These are phyloP conservation scores for Hirtodrosophila confusa DNA, from an alignment of 2,888 invertebrate genomes.

Conservation along the genomic window DNA sequence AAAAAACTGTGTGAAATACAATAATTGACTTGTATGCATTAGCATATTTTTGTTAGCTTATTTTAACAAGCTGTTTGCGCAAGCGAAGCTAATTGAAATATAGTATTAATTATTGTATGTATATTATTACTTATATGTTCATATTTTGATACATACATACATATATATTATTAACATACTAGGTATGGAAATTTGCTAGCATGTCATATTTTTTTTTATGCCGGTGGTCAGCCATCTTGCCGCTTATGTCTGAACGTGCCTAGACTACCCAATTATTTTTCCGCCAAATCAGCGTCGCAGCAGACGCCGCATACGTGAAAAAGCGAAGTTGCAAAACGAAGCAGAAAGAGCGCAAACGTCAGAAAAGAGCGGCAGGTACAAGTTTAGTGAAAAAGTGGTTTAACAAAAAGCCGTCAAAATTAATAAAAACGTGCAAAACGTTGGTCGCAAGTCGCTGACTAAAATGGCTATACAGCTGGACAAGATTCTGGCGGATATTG, in stretches of 20 bases:
- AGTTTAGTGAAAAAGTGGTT: slow-evolving; percentile 38
- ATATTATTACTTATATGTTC: no score
- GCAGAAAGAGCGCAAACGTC: slow-evolving; percentile 52
- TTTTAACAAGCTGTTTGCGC: no score
- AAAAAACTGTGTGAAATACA: no score
- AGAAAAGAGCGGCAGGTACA: slow-evolving; percentile 44
- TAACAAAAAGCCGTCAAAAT: slow-evolving; percentile 61
- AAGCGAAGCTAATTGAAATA: no score
- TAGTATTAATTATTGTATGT: no score
- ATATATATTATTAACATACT: no score
- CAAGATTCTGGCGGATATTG: slow-evolving; percentile 82
- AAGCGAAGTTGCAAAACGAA: slow-evolving; percentile 66
- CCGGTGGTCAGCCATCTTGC: slow-evolving; percentile 40
- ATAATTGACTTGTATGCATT: no score
- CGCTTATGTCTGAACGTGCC: slow-evolving; percentile 6
- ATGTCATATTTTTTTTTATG: neutral
- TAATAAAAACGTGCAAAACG: slow-evolving; percentile 52
- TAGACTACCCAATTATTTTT: slow-evolving; percentile 52
- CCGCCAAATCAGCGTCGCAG: slow-evolving; percentile 72
- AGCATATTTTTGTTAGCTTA: no score
- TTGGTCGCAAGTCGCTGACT: slow-evolving; percentile 58
- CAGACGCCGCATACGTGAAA: slow-evolving; percentile 64
- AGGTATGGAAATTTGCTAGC: no score
- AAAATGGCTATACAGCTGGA: slow-evolving; percentile 83
- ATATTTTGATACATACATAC: no score